Conservation (phyloP, 2,113 vertebrate species). For the Chamaea fasciata region DNA sequence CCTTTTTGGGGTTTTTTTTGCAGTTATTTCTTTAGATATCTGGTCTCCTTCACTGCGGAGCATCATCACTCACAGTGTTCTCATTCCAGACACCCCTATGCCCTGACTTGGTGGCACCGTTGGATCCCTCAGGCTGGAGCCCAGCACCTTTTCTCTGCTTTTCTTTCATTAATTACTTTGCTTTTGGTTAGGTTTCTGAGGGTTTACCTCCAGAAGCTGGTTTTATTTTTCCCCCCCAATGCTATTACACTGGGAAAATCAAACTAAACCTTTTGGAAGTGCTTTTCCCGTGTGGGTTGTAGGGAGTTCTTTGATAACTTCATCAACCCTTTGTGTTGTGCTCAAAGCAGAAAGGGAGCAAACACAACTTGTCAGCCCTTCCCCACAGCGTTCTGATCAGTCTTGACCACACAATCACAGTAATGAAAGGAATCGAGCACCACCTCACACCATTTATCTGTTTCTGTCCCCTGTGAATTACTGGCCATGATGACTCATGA, state of each 20-base stretch:
- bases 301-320: background rate
- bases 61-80: background rate
- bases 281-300: background rate
- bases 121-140: background rate
- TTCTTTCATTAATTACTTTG: background rate
- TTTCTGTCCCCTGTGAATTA: background rate
- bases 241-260: background rate
- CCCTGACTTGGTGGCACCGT: background rate
- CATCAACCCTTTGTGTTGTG: background rate
- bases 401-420: background rate
- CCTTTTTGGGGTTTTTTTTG: background rate
- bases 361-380: background rate
- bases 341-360: background rate
- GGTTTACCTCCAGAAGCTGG: background rate
- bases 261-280: background rate
- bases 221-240: background rate
- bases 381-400: background rate
- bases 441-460: background rate
- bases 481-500: background rate
- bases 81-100: background rate
- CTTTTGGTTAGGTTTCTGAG: background rate
- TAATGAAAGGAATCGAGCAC: background rate
- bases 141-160: background rate
- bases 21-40: background rate
- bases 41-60: background rate